phyloP scores from a whole-genome alignment of 2,113 vertebrate genomes.

The Nymphicus hollandicus region DNA sequence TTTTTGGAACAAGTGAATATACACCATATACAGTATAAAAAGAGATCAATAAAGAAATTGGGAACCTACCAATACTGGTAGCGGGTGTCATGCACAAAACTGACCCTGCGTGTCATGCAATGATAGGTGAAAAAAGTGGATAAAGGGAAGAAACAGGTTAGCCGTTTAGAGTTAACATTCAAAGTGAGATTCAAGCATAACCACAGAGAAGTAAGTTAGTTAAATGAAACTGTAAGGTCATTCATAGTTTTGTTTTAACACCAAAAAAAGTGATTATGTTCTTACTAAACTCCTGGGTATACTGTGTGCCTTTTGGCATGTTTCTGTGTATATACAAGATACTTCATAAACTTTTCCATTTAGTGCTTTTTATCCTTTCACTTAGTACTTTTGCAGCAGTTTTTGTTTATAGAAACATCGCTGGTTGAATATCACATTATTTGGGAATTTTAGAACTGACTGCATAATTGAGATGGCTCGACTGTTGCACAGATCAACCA shows the following conservation, averaged over 20 bases:
- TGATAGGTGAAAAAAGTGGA: constrained; percentile 82
- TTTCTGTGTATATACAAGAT: background rate
- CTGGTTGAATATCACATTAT: background rate
- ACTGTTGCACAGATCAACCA: accelerated
- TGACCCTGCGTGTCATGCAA: constrained; percentile 95
- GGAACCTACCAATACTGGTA: constrained; percentile 99
- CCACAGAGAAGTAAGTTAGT: constrained; percentile 79
- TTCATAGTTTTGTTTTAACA: constrained; percentile 66
- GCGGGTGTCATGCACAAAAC: constrained; percentile 99
- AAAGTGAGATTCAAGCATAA: constrained; percentile 81
- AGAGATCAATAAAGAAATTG: constrained; percentile 84
- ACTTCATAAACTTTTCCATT: background rate
- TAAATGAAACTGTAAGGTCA: constrained; percentile 71
- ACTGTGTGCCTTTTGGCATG: background rate
- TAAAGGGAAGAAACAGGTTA: constrained; percentile 88
- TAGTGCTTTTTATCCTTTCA: background rate
- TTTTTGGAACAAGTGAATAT: constrained; percentile 70
- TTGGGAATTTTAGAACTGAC: background rate
- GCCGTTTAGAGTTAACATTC: constrained; percentile 86
- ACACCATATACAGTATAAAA: constrained; percentile 71
- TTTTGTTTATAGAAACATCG: background rate
- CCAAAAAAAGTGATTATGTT: background rate
- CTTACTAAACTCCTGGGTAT: background rate
- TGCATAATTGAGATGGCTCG: background rate
- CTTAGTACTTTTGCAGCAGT: background rate